Percentiles rank a stretch among this genome's conserved stretches.
Conservation (phyloP, 2,797 vertebrate species). For the Pogoniulus pusillus region DNA sequence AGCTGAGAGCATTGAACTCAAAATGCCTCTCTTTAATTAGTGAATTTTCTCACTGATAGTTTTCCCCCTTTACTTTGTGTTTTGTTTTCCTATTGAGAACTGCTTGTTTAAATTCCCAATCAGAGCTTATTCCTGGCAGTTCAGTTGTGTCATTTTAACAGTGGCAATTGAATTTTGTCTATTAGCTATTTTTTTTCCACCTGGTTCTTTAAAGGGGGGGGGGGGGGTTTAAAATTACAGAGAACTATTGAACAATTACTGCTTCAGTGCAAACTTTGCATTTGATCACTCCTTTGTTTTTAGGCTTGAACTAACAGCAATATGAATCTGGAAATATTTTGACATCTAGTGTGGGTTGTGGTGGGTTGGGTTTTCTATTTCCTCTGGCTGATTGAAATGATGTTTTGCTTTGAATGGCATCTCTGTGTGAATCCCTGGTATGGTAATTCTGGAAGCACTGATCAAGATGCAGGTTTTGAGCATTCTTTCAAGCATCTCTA, state of each 20-base stretch:
- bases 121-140: neutral
- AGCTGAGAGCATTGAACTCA: neutral
- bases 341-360: neutral
- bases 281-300: neutral
- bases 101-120: neutral
- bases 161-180: neutral
- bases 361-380: neutral
- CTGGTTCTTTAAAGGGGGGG: neutral
- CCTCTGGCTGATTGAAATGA: neutral
- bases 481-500: neutral
- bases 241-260: neutral
- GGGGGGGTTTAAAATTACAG: slow-evolving; percentile 22
- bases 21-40: neutral
- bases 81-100: neutral
- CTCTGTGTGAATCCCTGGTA: neutral
- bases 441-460: neutral
- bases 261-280: neutral
- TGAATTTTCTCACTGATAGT: neutral
- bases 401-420: neutral
- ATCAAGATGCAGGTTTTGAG: neutral
- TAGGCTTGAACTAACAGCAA: neutral
- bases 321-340: slow-evolving; percentile 39
- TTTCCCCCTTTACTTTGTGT: neutral
- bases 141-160: neutral
- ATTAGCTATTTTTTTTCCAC: neutral